Evolutionary conservation across 2,797 vertebrate species (phyloP), one percentile per base, ranked within the genome.

Genomic region (Naso thynnoides): DNA sequence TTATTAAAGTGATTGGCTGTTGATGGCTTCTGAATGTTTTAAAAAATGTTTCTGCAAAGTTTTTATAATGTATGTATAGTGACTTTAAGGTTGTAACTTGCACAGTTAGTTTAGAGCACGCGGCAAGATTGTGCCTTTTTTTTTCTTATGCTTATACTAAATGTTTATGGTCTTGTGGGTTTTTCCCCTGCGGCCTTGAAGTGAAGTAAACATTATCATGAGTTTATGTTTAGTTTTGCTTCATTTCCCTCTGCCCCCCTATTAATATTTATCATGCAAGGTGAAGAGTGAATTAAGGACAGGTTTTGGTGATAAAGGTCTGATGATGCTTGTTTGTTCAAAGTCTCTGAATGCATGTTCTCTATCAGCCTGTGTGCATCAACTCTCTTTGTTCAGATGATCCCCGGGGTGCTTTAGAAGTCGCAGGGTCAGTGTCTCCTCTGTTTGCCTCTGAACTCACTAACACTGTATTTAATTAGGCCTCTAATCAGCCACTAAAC

Each of bases 401-500:
- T 92, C 88, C 86, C 89, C 14, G 21, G 82, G 84, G 86, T 82
- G 79, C 84, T 77, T 75, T 81, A 70, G 81, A 91, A 90, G 89
- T 91, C 81, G 19, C 76, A 78, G 91, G 92, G 94, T 93, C 94
- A 92, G 70, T 78, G 82, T 91, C 89, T 92, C 92, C 91, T 93
- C 92, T 94, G 82, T 91, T 90, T 87, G 89, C 87, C 87, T 91
- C 85, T 83, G 81, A 92, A 90, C 89, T 91, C 85, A 71, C 84
- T 73, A 91, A 92, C 89, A 86, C 85, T 83, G 86, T 91, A 88
- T 93, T 94, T 93, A 94, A 95, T 94, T 93, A 93, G 86, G 81
- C 86, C 86, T 88, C 88, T 94, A 93, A 95, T 94, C 93, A 93
- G 89, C 91, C 88, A 79, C 87, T 93, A 88, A 93, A 95, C 91